These are phyloP conservation scores for Clarias gariepinus DNA, from an alignment of 2,113 vertebrate genomes.

Conservation along the genomic window DNA sequence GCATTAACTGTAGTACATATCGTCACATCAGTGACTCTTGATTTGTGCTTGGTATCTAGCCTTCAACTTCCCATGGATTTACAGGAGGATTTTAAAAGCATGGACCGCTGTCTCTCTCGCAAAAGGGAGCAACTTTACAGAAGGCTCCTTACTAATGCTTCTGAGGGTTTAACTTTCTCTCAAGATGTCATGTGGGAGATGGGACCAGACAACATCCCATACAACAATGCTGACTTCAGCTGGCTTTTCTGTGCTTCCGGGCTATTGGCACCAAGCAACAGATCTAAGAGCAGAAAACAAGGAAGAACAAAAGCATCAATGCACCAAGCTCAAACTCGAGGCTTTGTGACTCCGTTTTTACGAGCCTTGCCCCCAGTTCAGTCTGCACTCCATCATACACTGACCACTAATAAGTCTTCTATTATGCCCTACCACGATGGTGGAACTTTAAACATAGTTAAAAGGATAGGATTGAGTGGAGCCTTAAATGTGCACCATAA, in stretches of 20 bases:
- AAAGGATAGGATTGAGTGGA: not conserved
- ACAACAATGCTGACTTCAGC: slow-evolving; percentile 59
- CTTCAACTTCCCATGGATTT: slow-evolving; percentile 31
- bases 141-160: slow-evolving; percentile 59
- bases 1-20: not conserved
- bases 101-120: slow-evolving; percentile 29
- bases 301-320: not conserved
- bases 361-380: not conserved
- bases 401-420: slow-evolving; percentile 8
- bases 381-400: not conserved
- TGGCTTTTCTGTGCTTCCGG: slow-evolving; percentile 61
- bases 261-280: slow-evolving; percentile 45
- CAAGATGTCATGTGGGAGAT: slow-evolving; percentile 68
- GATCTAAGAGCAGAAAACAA: slow-evolving; percentile 29
- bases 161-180: slow-evolving; percentile 68
- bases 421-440: slow-evolving; percentile 2
- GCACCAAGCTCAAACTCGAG: not conserved
- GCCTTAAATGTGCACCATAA: slow-evolving; percentile 12
- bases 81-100: slow-evolving; percentile 1
- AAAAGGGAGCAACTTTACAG: slow-evolving; percentile 48
- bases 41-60: slow-evolving; percentile 9
- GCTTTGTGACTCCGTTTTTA: slow-evolving; percentile 21
- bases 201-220: slow-evolving; percentile 62
- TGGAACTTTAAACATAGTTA: not conserved
- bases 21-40: not conserved